Base-by-base conservation (phyloP, 2,113 vertebrate species). In the Alethe castanea region DNA sequence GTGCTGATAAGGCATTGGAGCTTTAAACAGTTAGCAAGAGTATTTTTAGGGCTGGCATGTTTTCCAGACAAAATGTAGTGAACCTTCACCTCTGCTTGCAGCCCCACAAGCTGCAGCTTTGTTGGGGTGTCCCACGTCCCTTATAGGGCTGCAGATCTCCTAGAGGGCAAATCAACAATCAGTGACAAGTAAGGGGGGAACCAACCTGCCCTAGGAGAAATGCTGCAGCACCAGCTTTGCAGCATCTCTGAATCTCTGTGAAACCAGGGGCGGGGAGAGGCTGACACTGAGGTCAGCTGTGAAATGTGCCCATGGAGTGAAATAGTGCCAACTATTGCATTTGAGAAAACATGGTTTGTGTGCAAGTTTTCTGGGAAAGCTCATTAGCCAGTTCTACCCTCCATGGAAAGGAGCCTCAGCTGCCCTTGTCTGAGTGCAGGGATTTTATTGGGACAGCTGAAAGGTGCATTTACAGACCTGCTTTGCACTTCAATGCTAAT, bases 381-480 rank as follows among this genome's bases (percentile, higher is more conserved):
- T 52, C 62, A 47, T 47, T 16, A 85, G 62, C 23, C 42, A 35
- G 42, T n/a, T 52, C 42, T 26, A 24, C 33, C 17, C 59, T 52
- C 12, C n/a, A 10, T 16, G 64, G 61, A 50, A 82, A 61, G 1
- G 44, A 77, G 31, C 23, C 69, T 59, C 33, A 62, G 17, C 10
- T 81, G 26, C 45, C 54, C 47, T 62, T 28, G 26, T 33, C 38
- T 19, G 57, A 64, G 52, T 5, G 25, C 56, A 33, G 56, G 47
- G 50, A 24, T 80, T 95, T 96, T 50, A 47, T 1, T 71, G 93
- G 81, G 73, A 74, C 48, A 70, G 57, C 6, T 81, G 59, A 86
- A 88, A 95, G 36, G 62, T 69, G 5, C 48, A 24, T 92, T 95
- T 82, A 52, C 48, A 87, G 66, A 92, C 40, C 24, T 76, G 76